A percentile compares a stretch with the other conserved stretches of the same genome.
Conservation (phyloP, 2,797 vertebrate species). For the Streptopelia turtur region DNA sequence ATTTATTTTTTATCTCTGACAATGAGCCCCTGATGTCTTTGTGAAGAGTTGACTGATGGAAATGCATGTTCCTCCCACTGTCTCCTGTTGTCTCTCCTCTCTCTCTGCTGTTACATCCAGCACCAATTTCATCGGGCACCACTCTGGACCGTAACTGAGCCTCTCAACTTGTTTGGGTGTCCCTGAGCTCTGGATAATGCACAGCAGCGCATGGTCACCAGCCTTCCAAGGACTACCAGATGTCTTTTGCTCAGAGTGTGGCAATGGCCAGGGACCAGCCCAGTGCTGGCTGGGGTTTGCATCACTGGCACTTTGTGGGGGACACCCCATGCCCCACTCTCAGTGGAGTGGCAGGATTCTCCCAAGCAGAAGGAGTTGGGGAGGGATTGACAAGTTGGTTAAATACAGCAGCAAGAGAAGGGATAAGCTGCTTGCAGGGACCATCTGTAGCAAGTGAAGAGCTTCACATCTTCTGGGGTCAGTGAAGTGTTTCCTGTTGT, state of each 20-base stretch:
- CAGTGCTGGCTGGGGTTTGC: not conserved
- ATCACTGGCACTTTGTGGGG: not conserved
- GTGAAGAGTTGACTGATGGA: not conserved
- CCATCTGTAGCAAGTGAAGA: not conserved
- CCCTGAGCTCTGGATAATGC: not conserved
- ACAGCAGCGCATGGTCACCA: not conserved
- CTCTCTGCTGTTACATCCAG: not conserved
- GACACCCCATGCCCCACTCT: accelerated
- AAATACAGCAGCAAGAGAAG: not conserved
- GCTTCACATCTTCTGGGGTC: not conserved
- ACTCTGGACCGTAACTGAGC: not conserved
- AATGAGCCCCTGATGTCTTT: not conserved
- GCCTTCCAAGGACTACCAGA: not conserved
- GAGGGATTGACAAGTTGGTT: not conserved
- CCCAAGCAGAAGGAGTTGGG: not conserved
- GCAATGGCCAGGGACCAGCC: not conserved
- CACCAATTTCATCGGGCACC: not conserved
- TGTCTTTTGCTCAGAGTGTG: not conserved
- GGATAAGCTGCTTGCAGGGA: not conserved
- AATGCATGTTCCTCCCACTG: not conserved
- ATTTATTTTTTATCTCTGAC: not conserved
- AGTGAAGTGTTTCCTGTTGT: not conserved
- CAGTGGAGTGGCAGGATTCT: not conserved
- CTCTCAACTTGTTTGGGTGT: not conserved
- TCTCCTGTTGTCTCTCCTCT: not conserved